Percentiles rank a stretch among this genome's conserved stretches.
phyloP scores from a whole-genome alignment of 2,888 invertebrate species.

The Chymomyza procnemis region DNA sequence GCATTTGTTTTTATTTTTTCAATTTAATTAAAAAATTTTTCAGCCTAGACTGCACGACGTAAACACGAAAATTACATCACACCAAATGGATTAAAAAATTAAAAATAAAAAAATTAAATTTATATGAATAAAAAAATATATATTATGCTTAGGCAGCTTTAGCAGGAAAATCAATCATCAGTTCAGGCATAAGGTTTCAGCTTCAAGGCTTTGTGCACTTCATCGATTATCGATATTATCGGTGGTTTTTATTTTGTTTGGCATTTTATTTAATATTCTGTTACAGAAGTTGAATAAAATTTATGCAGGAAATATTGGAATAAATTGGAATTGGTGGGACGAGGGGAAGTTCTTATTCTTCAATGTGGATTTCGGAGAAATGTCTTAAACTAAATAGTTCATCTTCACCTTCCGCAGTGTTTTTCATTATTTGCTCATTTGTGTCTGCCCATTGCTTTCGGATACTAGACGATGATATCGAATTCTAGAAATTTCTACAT shows the following conservation, averaged over 20 bases:
- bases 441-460: too few species aligned
- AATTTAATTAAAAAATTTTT: constrained; percentile 43
- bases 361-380: too few species aligned
- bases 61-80: constrained; percentile 71
- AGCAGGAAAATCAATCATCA: constrained; percentile 37
- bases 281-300: too few species aligned
- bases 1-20: constrained; percentile 8
- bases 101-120: constrained; percentile 13
- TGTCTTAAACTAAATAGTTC: too few species aligned
- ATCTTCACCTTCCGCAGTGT: too few species aligned
- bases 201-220: neutral
- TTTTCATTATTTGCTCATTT: too few species aligned
- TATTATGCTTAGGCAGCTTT: constrained; percentile 19
- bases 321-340: too few species aligned
- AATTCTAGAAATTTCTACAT: too few species aligned
- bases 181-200: neutral
- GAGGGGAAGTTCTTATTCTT: too few species aligned
- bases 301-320: too few species aligned
- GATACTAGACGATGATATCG: too few species aligned
- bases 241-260: too few species aligned
- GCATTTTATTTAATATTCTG: neutral
- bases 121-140: neutral
- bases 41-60: constrained; percentile 56
- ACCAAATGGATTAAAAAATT: constrained; percentile 39
- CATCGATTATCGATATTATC: neutral